These are phyloP conservation scores for Cotesia vestalis DNA, from an alignment of 1,140 invertebrate genomes.

Conservation along the genomic window DNA sequence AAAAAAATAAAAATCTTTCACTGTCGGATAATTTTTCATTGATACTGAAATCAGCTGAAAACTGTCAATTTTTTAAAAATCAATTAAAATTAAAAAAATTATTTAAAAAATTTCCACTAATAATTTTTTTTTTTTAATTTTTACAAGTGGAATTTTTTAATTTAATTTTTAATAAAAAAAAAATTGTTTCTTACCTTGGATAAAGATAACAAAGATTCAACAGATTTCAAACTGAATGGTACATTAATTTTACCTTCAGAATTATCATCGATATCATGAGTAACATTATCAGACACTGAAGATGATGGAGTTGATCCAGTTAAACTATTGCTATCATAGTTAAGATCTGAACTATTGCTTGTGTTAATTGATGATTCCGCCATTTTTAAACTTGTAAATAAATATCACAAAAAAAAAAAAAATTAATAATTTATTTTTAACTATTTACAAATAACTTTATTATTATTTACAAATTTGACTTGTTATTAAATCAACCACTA, in stretches of 20 bases:
- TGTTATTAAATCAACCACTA: too few species aligned
- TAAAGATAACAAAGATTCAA: slow-evolving; percentile 54
- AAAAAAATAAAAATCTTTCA: too few species aligned
- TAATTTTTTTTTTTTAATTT: too few species aligned
- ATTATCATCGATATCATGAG: slow-evolving; percentile 59
- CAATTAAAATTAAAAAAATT: too few species aligned
- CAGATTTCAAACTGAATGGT: slow-evolving; percentile 57
- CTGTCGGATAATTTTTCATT: too few species aligned
- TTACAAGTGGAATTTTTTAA: neutral
- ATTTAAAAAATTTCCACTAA: too few species aligned
- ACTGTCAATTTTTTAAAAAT: too few species aligned
- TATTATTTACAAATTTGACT: too few species aligned
- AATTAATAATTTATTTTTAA: too few species aligned
- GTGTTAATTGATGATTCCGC: slow-evolving; percentile 6
- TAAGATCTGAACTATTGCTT: slow-evolving; percentile 14
- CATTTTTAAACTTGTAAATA: neutral
- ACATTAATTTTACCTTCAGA: slow-evolving; percentile 54
- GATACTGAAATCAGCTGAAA: too few species aligned
- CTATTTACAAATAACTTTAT: too few species aligned
- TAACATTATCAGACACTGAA: slow-evolving; percentile 53
- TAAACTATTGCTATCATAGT: slow-evolving; percentile 1
- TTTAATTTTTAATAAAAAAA: neutral
- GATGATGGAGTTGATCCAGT: slow-evolving; percentile 55
- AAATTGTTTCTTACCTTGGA: slow-evolving; percentile 48
- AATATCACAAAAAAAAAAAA: too few species aligned